Conservation (phyloP, 2,888 invertebrate species). For the Notocelia uddmanniana region DNA sequence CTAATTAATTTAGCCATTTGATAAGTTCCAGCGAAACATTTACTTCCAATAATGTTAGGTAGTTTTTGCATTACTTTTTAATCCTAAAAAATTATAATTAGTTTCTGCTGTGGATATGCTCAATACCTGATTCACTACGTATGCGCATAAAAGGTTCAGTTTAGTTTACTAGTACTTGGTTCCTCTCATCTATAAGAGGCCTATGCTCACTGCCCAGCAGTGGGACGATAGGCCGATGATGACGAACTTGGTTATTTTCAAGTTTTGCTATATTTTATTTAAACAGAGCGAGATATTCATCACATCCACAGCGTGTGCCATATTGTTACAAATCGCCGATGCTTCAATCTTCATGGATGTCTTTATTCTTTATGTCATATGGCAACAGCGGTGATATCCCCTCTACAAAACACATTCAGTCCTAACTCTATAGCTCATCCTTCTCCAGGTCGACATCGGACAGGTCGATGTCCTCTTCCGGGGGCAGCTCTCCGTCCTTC, state of each 20-base stretch:
- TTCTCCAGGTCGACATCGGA: constrained; percentile 95
- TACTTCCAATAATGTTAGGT: neutral
- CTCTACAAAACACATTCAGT: neutral
- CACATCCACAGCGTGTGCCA: neutral
- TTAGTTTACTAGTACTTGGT: too few species aligned
- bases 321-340: neutral
- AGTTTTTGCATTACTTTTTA: neutral
- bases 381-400: neutral
- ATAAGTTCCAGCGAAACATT: neutral
- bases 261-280: too few species aligned
- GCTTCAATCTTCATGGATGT: neutral
- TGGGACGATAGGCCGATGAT: too few species aligned
- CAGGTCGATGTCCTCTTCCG: constrained; percentile 96
- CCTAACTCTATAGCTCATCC: constrained; percentile 88
- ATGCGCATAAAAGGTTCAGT: neutral
- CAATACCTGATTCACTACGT: neutral
- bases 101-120: neutral
- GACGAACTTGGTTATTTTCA: too few species aligned
- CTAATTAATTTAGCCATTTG: constrained; percentile 10
- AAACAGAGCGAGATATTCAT: neutral
- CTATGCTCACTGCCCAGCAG: too few species aligned
- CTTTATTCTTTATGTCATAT: too few species aligned
- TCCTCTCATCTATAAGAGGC: too few species aligned
- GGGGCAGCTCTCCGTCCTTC: constrained; percentile 94
- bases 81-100: neutral